Base-by-base conservation (phyloP, 2,888 invertebrate species). In the Cryptops parisi region DNA sequence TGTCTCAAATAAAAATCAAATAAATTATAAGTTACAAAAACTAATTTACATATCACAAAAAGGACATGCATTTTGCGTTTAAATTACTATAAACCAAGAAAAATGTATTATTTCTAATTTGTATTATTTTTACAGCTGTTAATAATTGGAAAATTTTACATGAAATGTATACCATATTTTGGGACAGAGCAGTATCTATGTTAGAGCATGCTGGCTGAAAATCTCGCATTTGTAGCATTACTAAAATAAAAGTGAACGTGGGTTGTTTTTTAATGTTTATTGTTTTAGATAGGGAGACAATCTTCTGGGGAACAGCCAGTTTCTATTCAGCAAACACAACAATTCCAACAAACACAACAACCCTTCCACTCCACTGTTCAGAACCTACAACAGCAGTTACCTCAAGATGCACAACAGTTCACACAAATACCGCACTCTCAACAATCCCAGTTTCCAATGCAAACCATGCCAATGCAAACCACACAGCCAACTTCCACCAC, bases 371-470 rank as follows among this genome's bases (percentile, higher is more conserved):
- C 19, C 2, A 45, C 15, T 12, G 24, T 26, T n/a, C n/a, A 44
- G 3, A 1, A 19, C 9, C 51, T 45, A 26, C 26, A 41, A 17
- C 55, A 54, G 22, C 54, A 55, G 12, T 24, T 26, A 24, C 53
- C 15, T 12, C 54, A 27, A 26, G 33, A 39, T 15, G 27, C 15
- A 19, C 25, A 51, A 6, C 43, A 45, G 38, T 22, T 12, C n/a
- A 44, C 46, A 40, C 54, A 56, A 33, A 39, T 27, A 44, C 45
- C 49, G 26, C 51, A 25, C 22, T 50, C 33, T 39, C 54, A 56
- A 33, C 55, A 46, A 40, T 38, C 40, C 23, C 40, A n/a, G 6
- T 6, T 41, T 12, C 49, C n/a, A 39, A 39, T 22, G 12, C 22
- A 19, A 2, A 23, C 40, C 2, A 19, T n/a, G 15, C 43, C 9